These are phyloP conservation scores for Tachystola acroxantha DNA, from an alignment of 2,888 invertebrate species.

Conservation along the genomic window DNA sequence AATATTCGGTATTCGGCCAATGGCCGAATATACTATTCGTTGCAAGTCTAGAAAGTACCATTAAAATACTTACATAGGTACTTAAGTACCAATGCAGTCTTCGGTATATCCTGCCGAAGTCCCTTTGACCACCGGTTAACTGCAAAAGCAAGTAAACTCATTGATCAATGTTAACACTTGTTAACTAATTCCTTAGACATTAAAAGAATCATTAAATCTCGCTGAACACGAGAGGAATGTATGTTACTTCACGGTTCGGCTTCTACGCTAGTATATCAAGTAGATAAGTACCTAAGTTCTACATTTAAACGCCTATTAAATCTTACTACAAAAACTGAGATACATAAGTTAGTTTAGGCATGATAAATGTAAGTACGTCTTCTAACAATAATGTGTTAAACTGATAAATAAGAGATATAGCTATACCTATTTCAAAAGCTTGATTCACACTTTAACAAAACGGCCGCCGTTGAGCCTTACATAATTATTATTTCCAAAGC, in stretches of 20 bases:
- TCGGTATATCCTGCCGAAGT: too few relatives aligned
- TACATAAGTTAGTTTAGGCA: conserved; percentile 3
- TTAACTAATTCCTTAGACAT: conserved; percentile 3
- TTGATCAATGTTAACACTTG: not conserved
- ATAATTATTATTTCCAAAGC: conserved; percentile 38
- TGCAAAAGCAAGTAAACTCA: too few relatives aligned
- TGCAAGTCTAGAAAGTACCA: too few relatives aligned
- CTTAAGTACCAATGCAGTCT: too few relatives aligned
- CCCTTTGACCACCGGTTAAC: too few relatives aligned
- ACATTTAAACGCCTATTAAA: conserved; percentile 18
- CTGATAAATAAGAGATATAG: conserved; percentile 4
- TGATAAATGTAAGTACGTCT: conserved; percentile 5
- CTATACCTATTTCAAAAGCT: not conserved
- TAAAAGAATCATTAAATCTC: conserved; percentile 3
- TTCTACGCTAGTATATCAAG: conserved; percentile 6
- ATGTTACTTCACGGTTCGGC: conserved; percentile 31
- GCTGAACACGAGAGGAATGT: conserved; percentile 25
- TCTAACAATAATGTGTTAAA: conserved; percentile 8
- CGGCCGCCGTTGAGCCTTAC: conserved; percentile 31
- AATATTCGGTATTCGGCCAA: too few relatives aligned
- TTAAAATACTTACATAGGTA: too few relatives aligned
- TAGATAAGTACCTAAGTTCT: conserved; percentile 9
- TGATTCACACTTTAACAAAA: conserved; percentile 39
- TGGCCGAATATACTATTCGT: too few relatives aligned
- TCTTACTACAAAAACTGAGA: conserved; percentile 7